phyloP scores from a whole-genome alignment of 2,113 vertebrate species.

The Oryzias javanicus region DNA sequence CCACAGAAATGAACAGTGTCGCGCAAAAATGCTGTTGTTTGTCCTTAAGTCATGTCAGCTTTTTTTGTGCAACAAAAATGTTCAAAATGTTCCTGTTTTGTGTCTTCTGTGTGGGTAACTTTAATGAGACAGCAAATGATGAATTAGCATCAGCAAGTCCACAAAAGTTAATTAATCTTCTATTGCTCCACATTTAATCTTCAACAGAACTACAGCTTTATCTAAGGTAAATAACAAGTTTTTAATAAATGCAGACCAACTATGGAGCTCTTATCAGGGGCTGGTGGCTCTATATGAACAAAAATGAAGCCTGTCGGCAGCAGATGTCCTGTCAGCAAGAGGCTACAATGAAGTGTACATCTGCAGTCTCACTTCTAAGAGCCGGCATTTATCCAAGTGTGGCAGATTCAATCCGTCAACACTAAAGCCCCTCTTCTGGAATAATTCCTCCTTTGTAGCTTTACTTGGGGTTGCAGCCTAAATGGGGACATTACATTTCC shows the following conservation, averaged over 20 bases:
- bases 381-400: conserved; percentile 10
- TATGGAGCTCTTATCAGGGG: not conserved
- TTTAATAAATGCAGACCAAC: conserved; percentile 1
- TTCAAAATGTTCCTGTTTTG: conserved; percentile 26
- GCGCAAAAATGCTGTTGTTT: conserved; percentile 56
- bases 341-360: conserved; percentile 20
- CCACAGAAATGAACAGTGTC: conserved; percentile 28
- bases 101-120: conserved; percentile 32
- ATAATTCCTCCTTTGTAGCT: conserved; percentile 20
- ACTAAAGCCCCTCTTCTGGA: conserved; percentile 3
- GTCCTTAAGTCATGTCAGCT: conserved; percentile 19
- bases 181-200: not conserved
- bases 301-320: conserved; percentile 43
- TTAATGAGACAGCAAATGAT: not conserved
- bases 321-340: conserved; percentile 47
- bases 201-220: not conserved
- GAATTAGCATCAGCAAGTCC: too few relatives aligned
- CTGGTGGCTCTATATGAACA: conserved; percentile 20
- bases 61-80: conserved; percentile 6
- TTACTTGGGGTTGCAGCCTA: conserved; percentile 1
- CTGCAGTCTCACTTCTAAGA: not conserved
- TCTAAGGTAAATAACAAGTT: conserved; percentile 6
- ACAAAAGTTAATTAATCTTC: not conserved
- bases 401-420: conserved; percentile 4
- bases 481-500: conserved; percentile 13